Evolutionary conservation across 2,888 invertebrate genomes (phyloP), one percentile per base, ranked within the genome.

Genomic region (Ganaspis brasiliensis): DNA sequence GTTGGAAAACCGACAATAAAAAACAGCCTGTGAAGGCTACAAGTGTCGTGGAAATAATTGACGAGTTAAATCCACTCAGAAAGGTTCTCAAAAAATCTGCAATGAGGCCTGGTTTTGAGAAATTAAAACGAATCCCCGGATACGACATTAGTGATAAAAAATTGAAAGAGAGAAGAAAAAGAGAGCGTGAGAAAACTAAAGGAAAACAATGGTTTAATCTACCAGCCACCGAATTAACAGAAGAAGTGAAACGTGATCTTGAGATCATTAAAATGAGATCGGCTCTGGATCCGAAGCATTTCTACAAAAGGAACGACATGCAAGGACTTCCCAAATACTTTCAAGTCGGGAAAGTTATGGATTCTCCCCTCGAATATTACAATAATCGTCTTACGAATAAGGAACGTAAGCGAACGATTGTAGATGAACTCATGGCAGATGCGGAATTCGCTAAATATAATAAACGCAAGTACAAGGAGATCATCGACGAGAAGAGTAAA

Each of bases 251-350:
- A 91, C 96, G 95, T 88, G 98, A 99, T 91, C 92, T 99, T 12
- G 95, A 97, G 92, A 93, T 98, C 12, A 92, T 99, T 1, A 96
- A 97, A 92, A 98, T 99, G 98, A 94, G 99, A 85, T 96, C 97
- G 0, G 97, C 94, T 0, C 92, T 99, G 12, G 96, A 99, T 92
- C 97, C 98, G 0, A 98, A 98, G 91, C 95, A 95, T 83, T 99
- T 98, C 92, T 99, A 99, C 92, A 98, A 98, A 91, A 96, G 97
- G 87, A 98, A 97, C 90, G 97, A 98, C 88, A 93, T 96, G 83
- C 96, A 96, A 92, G 95, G 94, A 0, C 88, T 97, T 40, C 98
- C 99, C 0, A 99, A 98, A 92, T 98, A 97, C 90, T 99, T 99
- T 92, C 90, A 96, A 94, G 93, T 97, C 87, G 97, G 97, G 63